These are phyloP conservation scores for Beroe forskalii DNA, from an alignment of 37 sponge, comb jelly and placozoan genomes.

Conservation along the genomic window DNA sequence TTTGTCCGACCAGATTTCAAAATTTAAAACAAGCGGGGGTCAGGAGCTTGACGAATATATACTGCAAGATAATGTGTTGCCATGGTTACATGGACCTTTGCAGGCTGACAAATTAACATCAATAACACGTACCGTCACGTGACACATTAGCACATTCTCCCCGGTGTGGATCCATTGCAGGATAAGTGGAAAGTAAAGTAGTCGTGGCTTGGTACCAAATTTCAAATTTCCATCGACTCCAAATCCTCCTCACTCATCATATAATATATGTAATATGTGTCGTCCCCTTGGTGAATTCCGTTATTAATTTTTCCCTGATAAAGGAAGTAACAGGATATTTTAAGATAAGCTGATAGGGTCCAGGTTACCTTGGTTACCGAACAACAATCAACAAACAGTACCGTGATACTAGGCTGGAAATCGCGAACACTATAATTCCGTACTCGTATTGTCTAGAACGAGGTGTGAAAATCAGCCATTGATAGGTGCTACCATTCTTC, in stretches of 20 bases:
- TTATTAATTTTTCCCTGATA: not conserved
- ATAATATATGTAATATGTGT: no score
- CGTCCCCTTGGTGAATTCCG: no score
- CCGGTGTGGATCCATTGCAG: not conserved
- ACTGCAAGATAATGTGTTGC: slow-evolving; percentile 52
- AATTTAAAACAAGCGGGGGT: slow-evolving; percentile 35
- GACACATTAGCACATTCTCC: slow-evolving; percentile 32
- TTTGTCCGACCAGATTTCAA: not conserved
- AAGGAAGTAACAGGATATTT: slow-evolving; percentile 5
- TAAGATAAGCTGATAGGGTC: not conserved
- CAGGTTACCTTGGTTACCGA: slow-evolving; percentile 19
- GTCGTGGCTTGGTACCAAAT: not conserved
- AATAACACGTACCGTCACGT: slow-evolving; percentile 34
- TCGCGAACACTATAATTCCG: no score
- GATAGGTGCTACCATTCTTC: no score
- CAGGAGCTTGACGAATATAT: slow-evolving; percentile 23
- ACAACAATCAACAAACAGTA: slow-evolving; percentile 30
- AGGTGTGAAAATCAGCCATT: no score
- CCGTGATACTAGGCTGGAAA: no score
- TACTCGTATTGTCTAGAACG: no score
- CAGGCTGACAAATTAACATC: slow-evolving; percentile 28
- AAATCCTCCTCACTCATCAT: no score
- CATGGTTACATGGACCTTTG: slow-evolving; percentile 25
- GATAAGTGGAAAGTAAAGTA: not conserved
- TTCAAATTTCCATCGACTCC: not conserved